phyloP scores from a whole-genome alignment of 2,113 vertebrate species.

The Bothrops jararaca region DNA sequence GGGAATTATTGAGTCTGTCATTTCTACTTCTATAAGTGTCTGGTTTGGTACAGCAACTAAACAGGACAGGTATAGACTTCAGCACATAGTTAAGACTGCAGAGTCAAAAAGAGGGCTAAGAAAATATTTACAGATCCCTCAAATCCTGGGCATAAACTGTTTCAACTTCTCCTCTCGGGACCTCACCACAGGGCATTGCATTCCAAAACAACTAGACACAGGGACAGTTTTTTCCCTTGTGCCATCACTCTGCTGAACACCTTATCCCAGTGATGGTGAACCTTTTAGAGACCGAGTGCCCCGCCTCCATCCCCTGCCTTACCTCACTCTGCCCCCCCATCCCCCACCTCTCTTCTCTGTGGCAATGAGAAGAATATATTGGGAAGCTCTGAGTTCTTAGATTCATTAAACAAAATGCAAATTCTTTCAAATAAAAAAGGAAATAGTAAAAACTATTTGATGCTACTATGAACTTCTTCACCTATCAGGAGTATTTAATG shows the following conservation, averaged over 20 bases:
- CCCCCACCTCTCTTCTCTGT: neutral
- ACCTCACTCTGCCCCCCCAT: too few species aligned
- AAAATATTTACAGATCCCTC: neutral
- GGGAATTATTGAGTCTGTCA: neutral
- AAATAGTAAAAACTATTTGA: neutral
- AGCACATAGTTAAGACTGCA: neutral
- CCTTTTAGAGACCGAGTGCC: too few species aligned
- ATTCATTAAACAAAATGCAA: neutral
- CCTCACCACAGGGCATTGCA: neutral
- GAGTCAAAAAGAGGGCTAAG: neutral
- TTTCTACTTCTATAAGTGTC: neutral
- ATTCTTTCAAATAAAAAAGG: neutral
- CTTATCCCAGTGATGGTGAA: neutral
- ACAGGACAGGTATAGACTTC: neutral
- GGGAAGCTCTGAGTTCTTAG: neutral
- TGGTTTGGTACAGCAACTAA: neutral
- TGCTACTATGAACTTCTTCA: neutral
- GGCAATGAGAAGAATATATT: neutral
- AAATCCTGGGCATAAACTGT: neutral
- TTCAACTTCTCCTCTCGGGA: neutral
- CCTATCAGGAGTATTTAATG: neutral
- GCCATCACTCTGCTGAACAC: neutral
- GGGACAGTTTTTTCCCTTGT: neutral
- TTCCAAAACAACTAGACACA: neutral
- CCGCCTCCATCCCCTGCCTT: too few species aligned